Evolutionary conservation across 2,797 vertebrate species (phyloP).

Genomic region (Scomberomorus guttatus): DNA sequence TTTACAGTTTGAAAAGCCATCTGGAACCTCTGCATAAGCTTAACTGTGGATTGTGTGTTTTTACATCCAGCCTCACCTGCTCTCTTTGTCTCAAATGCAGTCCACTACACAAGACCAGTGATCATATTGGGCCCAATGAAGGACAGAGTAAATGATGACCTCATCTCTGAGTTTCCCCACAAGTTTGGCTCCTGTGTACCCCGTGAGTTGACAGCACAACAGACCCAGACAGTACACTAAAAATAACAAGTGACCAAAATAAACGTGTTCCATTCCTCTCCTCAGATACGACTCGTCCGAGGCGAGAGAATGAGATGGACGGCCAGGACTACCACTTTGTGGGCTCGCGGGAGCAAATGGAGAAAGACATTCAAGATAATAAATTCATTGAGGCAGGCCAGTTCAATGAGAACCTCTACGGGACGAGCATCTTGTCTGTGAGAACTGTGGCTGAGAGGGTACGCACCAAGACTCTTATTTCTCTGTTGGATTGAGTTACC

Average conservation of each 20-base stretch:
- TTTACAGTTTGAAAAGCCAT: too few relatives aligned
- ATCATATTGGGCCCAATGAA: conserved; percentile 98
- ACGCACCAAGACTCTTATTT: conserved; percentile 41
- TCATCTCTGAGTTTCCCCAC: conserved; percentile 98
- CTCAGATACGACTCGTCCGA: conserved; percentile 95
- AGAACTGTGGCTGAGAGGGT: conserved; percentile 97
- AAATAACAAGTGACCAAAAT: not conserved
- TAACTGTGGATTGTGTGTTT: not conserved
- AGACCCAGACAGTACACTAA: not conserved
- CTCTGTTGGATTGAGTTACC: not conserved
- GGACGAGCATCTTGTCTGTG: conserved; percentile 98
- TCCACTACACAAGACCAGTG: conserved; percentile 98
- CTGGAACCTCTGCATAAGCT: not conserved
- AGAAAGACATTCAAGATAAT: conserved; percentile 99
- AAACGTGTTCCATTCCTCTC: conserved; percentile 16
- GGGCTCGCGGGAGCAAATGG: conserved; percentile 96
- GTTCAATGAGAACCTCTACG: conserved; percentile 98
- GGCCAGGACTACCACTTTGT: conserved; percentile 99
- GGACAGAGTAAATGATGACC: conserved; percentile 97
- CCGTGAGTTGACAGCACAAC: conserved; percentile 87
- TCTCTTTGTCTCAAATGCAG: conserved; percentile 73
- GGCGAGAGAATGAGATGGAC: conserved; percentile 95
- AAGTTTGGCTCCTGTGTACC: conserved; percentile 99
- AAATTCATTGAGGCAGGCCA: conserved; percentile 99
- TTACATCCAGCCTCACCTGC: conserved; percentile 2